Evolutionary conservation across 2,113 vertebrate genomes (phyloP), one percentile per base, ranked within the genome.

Genomic region (Butorides virescens): DNA sequence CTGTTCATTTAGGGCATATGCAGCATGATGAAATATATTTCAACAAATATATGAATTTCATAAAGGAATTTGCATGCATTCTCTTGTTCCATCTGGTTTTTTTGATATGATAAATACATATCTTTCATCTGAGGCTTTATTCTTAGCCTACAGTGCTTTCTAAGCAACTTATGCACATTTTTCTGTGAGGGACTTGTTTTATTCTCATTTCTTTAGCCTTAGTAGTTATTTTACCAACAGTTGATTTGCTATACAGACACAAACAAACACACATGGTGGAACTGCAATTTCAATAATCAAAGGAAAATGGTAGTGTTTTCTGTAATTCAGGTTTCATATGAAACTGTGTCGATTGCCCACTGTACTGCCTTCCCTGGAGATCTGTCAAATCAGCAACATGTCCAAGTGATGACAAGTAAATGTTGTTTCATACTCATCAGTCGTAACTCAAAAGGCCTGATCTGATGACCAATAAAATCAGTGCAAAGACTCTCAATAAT

Each of bases 41-140:
- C 63, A 90, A 70, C 18, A 76, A 72, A 49, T 25, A n/a, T 10
- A 61, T 53, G 66, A 61, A n/a, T 88, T 92, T 93, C 50, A 66
- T 49, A 70, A 73, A 44, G 23, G 30, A 76, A 72, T 66, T 82
- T 83, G 11, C 39, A 79, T 56, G 3, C 34, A 58, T 83, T 92
- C 49, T 90, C 55, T 92, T 94, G 19, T 73, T 93, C 74, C 88
- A 92, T 94, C 91, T 96, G 93, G 92, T 19, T 76, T 92, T 90
- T 93, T 94, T 74, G 0, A 47, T 91, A 89, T 89, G 63, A 81
- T 84, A 97, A 95, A 80, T 77, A 50, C 13, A 5, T 91, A 62
- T 83, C 50, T 90, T 32, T 86, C 62, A 73, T 92, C 59, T 80
- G 46, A 80, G 42, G 37, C 10, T 95, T 85, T 89, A 80, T 90